phyloP scores from a whole-genome alignment of 1,140 invertebrate genomes.

The Hycleus phaleratus region DNA sequence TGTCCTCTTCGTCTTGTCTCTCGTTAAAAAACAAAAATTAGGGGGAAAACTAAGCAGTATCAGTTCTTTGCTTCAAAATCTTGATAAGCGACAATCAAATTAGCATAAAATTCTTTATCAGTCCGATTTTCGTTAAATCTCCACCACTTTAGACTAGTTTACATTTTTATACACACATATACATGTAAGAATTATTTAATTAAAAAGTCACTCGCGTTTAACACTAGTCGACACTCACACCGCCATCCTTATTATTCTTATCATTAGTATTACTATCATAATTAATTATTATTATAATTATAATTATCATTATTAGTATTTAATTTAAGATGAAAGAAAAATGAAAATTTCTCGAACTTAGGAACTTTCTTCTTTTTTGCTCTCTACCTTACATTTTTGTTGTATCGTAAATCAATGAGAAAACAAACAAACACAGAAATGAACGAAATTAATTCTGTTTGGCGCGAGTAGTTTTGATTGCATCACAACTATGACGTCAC shows the following conservation, averaged over 20 bases:
- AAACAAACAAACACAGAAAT: neutral
- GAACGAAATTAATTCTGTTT: constrained; percentile 19
- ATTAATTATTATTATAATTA: no score
- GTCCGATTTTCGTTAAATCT: constrained; percentile 1
- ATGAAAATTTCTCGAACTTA: constrained; percentile 26
- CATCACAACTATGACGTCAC: constrained; percentile 52
- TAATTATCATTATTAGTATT: no score
- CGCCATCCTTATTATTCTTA: no score
- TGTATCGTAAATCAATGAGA: neutral
- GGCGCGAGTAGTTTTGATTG: constrained; percentile 26
- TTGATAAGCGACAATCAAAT: no score
- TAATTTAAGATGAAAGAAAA: no score
- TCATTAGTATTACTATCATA: no score
- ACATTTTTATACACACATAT: constrained; percentile 20
- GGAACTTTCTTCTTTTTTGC: constrained; percentile 34
- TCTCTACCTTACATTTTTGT: neutral
- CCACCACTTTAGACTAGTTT: constrained; percentile 23
- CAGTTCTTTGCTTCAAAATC: no score
- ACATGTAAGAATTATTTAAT: constrained; percentile 14
- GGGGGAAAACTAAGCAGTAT: no score
- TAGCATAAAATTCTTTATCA: neutral
- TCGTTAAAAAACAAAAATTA: neutral
- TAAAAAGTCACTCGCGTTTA: constrained; percentile 11
- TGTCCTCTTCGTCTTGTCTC: neutral
- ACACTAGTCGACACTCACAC: neutral